Evolutionary conservation across 2,888 invertebrate genomes (phyloP).

Genomic region (Sarcophaga subvicina): DNA sequence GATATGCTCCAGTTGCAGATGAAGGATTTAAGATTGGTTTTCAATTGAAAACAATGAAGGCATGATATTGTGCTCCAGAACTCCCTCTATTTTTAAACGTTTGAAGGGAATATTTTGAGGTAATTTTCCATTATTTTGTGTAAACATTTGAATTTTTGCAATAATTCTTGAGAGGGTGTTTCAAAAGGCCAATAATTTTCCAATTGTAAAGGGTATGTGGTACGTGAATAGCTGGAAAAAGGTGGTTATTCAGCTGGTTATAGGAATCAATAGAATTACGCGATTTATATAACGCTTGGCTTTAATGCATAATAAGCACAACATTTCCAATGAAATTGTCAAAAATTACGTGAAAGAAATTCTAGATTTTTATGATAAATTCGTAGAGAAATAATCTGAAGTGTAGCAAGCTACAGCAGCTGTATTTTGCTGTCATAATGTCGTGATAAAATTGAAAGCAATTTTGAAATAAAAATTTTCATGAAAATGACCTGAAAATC

Average conservation of each 20-base stretch:
- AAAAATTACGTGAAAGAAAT: constrained; percentile 49
- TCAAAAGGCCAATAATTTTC: background rate
- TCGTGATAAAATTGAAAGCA: background rate
- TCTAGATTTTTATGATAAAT: background rate
- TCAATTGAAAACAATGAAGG: too few species aligned
- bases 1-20: background rate
- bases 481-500: constrained; percentile 49
- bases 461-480: constrained; percentile 5
- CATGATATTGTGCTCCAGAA: too few species aligned
- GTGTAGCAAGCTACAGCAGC: constrained; percentile 44
- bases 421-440: constrained; percentile 17
- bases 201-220: background rate
- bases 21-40: too few species aligned
- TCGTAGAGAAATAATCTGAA: background rate
- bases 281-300: constrained; percentile 1
- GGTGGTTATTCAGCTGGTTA: constrained; percentile 49
- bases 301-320: constrained; percentile 41
- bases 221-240: constrained; percentile 7
- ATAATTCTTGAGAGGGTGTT: background rate
- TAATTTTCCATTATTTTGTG: background rate
- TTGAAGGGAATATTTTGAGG: background rate
- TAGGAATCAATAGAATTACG: constrained; percentile 15
- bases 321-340: constrained; percentile 41
- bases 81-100: too few species aligned
- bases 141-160: background rate